Evolutionary conservation across 2,113 vertebrate genomes (phyloP).

Genomic region (Takifugu bimaculatus): DNA sequence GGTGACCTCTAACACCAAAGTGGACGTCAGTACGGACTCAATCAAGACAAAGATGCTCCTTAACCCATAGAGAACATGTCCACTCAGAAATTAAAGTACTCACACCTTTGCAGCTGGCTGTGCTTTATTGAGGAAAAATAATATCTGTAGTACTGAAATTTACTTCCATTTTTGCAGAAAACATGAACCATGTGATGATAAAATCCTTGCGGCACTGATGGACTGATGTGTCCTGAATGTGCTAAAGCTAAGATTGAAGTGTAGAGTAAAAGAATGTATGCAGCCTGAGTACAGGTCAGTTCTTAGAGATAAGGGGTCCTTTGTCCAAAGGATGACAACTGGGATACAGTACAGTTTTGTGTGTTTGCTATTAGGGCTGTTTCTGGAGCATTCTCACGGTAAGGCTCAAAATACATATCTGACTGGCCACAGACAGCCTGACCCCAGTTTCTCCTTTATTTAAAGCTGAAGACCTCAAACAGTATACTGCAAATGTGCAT

Average conservation of each 20-base stretch:
- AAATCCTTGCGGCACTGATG: conserved; percentile 19
- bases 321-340: conserved; percentile 17
- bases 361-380: conserved; percentile 14
- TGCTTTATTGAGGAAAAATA: conserved; percentile 20
- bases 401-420: conserved; percentile 13
- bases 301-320: conserved; percentile 18
- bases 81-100: conserved; percentile 46
- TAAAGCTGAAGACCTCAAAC: conserved; percentile 34
- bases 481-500: conserved; percentile 47
- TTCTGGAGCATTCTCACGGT: conserved; percentile 12
- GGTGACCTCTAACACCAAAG: conserved; percentile 79
- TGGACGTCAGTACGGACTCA: conserved; percentile 29
- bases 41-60: conserved; percentile 46
- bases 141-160: conserved; percentile 37
- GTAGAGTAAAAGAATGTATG: background rate
- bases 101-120: conserved; percentile 43
- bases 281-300: conserved; percentile 1
- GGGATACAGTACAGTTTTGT: conserved; percentile 17
- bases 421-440: conserved; percentile 18
- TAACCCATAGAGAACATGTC: conserved; percentile 46
- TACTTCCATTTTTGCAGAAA: conserved; percentile 50
- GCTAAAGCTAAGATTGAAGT: conserved; percentile 27
- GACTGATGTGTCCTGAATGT: conserved; percentile 29
- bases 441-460: conserved; percentile 33
- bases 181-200: conserved; percentile 14